Percentiles rank a stretch among this genome's conserved stretches.
phyloP scores from a whole-genome alignment of 2,888 invertebrate genomes.

The Baccha elongata region DNA sequence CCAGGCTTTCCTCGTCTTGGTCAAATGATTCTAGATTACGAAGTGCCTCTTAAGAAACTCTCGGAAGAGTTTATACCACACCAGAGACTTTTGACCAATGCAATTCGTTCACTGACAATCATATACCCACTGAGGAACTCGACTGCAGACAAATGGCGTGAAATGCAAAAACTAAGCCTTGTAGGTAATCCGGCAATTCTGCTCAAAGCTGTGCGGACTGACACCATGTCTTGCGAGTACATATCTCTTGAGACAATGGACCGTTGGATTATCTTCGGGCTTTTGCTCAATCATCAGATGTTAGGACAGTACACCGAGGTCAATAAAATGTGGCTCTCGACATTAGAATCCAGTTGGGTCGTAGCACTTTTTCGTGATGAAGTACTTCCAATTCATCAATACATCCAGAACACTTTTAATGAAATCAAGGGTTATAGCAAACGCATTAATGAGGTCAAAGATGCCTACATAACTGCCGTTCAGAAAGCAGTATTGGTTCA shows the following conservation, averaged over 20 bases:
- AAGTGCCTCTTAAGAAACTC: constrained; percentile 96
- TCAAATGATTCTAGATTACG: constrained; percentile 99
- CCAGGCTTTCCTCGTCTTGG: constrained; percentile 97
- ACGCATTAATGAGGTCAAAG: constrained; percentile 97
- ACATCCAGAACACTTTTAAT: constrained; percentile 96
- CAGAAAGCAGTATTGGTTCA: constrained; percentile 96
- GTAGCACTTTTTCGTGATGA: constrained; percentile 98
- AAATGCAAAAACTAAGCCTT: constrained; percentile 95
- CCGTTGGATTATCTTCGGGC: constrained; percentile 98
- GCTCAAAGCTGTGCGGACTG: constrained; percentile 96
- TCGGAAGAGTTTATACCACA: constrained; percentile 98
- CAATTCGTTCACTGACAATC: constrained; percentile 92
- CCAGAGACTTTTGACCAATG: constrained; percentile 92
- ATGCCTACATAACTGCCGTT: constrained; percentile 94
- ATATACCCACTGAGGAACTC: constrained; percentile 95
- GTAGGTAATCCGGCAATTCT: constrained; percentile 97
- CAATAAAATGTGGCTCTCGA: constrained; percentile 94
- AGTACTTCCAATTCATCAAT: constrained; percentile 96
- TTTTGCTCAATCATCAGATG: constrained; percentile 94
- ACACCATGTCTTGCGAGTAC: constrained; percentile 98
- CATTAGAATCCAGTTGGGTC: constrained; percentile 97
- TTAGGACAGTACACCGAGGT: constrained; percentile 91
- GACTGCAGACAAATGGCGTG: constrained; percentile 96
- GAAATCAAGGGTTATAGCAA: constrained; percentile 97
- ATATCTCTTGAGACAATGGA: constrained; percentile 97